Evolutionary conservation across 2,113 vertebrate species (phyloP), one percentile per base, ranked within the genome.

Genomic region (Grallaria varia): DNA sequence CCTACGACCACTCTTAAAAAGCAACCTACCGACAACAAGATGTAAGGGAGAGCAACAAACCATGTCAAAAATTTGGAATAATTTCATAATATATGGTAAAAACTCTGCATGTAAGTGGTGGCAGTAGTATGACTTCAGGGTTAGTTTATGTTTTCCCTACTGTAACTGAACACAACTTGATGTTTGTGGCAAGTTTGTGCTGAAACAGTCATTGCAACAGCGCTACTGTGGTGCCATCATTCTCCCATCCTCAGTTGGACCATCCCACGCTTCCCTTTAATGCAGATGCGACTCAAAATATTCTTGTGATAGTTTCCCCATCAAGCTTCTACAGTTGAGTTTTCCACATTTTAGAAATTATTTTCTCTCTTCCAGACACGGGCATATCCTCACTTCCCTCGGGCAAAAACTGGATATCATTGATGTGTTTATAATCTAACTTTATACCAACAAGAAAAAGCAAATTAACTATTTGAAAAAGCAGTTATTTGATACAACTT

Each of bases 401-500:
- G 92, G 69, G 45, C 81, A 96, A 91, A 93, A 80, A 31, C 68
- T 37, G 39, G 23, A n/a, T 86, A 84, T 66, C 77, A 56, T 30
- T 84, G 52, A 84, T 90, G 78, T 88, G 68, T 95, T 97, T 97
- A 73, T n/a, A 94, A 84, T 72, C 79, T 81, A 82, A 25, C 50
- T 68, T 92, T 60, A 45, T 33, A 96, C 69, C 45, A 74, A 80
- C 52, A 74, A 89, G 53, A 50, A 73, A 81, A 87, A 83, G 30
- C 56, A 92, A 92, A 95, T 84, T 50, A 93, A 81, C 4, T 0
- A 66, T 69, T 94, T 90, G 52, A 40, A 95, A 68, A 90, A 69
- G 72, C 23, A 93, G 94, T 93, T 79, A 97, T 72, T 91, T 90
- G 83, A 94, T 83, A 90, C 89, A 73, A n/a, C 58, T 89, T 87